These are phyloP conservation scores for Cantharis rufa DNA, from an alignment of 2,888 invertebrate species.

Conservation along the genomic window DNA sequence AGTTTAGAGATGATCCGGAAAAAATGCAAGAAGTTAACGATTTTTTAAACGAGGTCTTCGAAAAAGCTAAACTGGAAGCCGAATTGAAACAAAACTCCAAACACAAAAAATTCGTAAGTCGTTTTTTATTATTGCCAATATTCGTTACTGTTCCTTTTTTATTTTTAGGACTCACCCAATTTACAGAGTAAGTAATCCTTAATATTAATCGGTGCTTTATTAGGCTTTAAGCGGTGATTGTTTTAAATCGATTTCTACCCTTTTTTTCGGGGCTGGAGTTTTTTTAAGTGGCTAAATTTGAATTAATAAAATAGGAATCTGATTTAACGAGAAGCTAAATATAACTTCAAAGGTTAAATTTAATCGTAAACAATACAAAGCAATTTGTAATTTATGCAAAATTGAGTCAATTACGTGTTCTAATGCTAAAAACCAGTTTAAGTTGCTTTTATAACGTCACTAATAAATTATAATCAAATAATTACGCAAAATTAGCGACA, in stretches of 20 bases:
- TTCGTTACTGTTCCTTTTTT: conserved; percentile 11
- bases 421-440: not conserved
- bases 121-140: not conserved
- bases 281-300: not conserved
- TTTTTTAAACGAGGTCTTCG: conserved; percentile 52
- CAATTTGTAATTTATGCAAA: not conserved
- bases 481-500: not conserved
- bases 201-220: not conserved
- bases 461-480: not conserved
- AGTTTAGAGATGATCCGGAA: conserved; percentile 53
- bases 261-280: not conserved
- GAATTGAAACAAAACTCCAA: conserved; percentile 44
- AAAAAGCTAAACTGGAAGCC: conserved; percentile 51
- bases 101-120: conserved; percentile 48
- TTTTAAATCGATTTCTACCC: conserved; percentile 5
- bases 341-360: not conserved
- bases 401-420: not conserved
- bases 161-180: conserved; percentile 45
- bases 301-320: not conserved
- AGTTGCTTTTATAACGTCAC: not conserved
- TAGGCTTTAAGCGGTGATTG: not conserved
- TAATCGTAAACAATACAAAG: not conserved
- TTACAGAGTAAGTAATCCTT: conserved; percentile 49
- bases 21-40: conserved; percentile 53
- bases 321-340: not conserved